phyloP scores from a whole-genome alignment of 2,888 invertebrate species.

The Orchesellides sinensis region DNA sequence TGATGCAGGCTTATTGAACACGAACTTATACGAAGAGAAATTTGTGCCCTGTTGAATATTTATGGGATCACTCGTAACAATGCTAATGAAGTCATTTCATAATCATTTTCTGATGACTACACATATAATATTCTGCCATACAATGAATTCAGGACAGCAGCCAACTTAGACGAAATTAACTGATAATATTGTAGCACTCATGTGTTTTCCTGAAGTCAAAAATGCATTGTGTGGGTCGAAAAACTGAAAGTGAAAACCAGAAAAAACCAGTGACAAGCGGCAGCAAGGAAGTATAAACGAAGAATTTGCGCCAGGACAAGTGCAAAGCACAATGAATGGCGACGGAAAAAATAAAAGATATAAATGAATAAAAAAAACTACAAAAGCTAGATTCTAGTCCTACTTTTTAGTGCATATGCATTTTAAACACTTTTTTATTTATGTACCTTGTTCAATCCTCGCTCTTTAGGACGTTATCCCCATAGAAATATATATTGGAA shows the following conservation, averaged over 20 bases:
- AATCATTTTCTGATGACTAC: conserved; percentile 10
- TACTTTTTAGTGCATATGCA: neutral
- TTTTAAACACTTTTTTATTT: too few relatives aligned
- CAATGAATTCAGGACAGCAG: too few relatives aligned
- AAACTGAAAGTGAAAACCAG: conserved; percentile 14
- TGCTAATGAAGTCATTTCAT: conserved; percentile 22
- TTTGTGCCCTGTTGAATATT: conserved; percentile 19
- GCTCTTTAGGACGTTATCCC: too few relatives aligned
- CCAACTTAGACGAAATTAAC: too few relatives aligned
- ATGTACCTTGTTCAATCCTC: too few relatives aligned
- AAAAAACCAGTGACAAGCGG: conserved; percentile 3
- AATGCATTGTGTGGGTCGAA: neutral
- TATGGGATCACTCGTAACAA: conserved; percentile 13
- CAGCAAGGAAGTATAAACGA: neutral
- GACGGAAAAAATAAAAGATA: neutral
- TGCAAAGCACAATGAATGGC: neutral
- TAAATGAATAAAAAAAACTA: neutral
- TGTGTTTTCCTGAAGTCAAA: neutral
- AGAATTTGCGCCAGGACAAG: neutral
- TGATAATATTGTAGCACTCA: too few relatives aligned
- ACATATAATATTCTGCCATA: too few relatives aligned
- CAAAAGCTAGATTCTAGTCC: too few relatives aligned
- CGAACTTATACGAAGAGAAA: too few relatives aligned
- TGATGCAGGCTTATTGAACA: too few relatives aligned
- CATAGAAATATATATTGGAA: too few relatives aligned